Evolutionary conservation across 1,140 invertebrate genomes (phyloP), one percentile per base, ranked within the genome.

Genomic region (Calosoma granatense): DNA sequence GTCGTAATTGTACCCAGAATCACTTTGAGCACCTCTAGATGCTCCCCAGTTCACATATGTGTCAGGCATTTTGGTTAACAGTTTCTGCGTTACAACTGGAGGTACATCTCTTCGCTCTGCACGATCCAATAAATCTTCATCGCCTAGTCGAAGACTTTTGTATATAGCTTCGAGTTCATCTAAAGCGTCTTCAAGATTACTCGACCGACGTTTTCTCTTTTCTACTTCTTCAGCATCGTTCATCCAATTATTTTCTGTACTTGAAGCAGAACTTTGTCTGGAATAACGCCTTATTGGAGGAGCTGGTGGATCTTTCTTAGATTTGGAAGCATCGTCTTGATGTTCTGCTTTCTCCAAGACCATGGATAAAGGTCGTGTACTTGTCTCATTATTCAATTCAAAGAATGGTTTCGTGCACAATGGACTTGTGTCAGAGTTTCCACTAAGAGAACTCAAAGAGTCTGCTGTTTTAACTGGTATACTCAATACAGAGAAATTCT

Each of bases 91-190:
- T 12, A 62, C 59, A 11, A 62, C 78, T 62, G 84, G 83, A 63
- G 86, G 75, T 17, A 47, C 41, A 65, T 89, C 87, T 51, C 87
- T 73, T 22, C 86, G 77, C 67, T 92, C 85, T 2, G 86, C 84
- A 64, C 85, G 73, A 61, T 92, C 88, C 17, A 90, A 65, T 15
- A 90, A 72, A 69, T 91, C 88, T 63, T 91, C 87, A 66, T 93
- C 90, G 1, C 83, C 85, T 15, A 92, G 73, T 14, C 83, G 80
- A 19, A 93, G 73, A 61, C 86, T 90, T 62, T 90, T 88, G 71
- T 92, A 94, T 66, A 94, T 92, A 14, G 86, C 85, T 74, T 95
- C 92, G 22, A 95, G 70, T 71, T 94, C 92, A 62, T 85, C 84
- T 4, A 94, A 73, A 43, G 90, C 90, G 63, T 93, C 88, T 68